Conservation (phyloP, 2,797 vertebrate species). For the Hephaestus fuliginosus region DNA sequence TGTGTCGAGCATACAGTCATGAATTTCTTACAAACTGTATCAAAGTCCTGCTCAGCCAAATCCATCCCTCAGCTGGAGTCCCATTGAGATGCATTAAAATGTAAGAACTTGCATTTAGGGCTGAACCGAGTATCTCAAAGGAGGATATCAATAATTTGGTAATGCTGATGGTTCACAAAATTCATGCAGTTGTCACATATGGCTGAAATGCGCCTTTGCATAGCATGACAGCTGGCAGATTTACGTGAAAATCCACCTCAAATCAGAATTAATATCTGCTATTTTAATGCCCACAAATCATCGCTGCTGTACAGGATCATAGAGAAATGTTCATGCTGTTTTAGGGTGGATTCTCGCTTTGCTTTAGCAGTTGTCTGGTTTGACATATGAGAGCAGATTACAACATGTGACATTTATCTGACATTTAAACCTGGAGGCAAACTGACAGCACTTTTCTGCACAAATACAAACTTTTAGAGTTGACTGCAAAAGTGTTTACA, state of each 20-base stretch:
- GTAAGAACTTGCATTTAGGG: constrained; percentile 63
- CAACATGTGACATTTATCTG: constrained; percentile 66
- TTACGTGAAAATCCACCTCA: constrained; percentile 50
- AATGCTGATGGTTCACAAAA: constrained; percentile 56
- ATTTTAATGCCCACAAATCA: constrained; percentile 22
- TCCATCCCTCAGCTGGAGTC: constrained; percentile 59
- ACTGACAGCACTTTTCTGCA: constrained; percentile 36
- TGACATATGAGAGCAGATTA: constrained; percentile 61
- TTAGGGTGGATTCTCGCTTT: constrained; percentile 46
- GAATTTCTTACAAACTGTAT: constrained; percentile 76
- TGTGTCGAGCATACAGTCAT: constrained; percentile 65
- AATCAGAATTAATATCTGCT: constrained; percentile 48
- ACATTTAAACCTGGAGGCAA: constrained; percentile 66
- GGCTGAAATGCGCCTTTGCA: constrained; percentile 37
- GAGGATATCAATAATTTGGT: constrained; percentile 66
- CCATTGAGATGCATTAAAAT: constrained; percentile 76
- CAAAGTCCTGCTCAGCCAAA: constrained; percentile 70
- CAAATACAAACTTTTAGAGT: constrained; percentile 35
- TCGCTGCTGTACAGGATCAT: constrained; percentile 7
- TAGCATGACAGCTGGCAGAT: constrained; percentile 49
- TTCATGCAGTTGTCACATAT: constrained; percentile 57
- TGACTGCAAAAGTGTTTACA: constrained; percentile 28
- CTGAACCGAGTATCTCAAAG: constrained; percentile 67
- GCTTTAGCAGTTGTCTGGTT: constrained; percentile 37
- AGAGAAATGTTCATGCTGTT: constrained; percentile 31